Conservation (phyloP, 2,797 vertebrate genomes). For the Parambassis ranga region DNA sequence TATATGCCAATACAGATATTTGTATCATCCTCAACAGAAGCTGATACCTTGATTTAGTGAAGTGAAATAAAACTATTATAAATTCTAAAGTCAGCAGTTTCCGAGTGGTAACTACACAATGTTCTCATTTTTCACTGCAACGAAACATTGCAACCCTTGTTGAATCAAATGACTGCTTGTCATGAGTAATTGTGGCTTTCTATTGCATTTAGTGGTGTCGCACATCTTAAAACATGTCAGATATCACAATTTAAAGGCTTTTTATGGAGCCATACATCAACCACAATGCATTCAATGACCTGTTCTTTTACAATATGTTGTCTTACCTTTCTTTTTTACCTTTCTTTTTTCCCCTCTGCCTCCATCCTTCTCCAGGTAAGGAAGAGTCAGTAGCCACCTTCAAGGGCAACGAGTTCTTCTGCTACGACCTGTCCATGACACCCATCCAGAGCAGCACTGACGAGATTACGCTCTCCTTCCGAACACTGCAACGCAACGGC, state of each 20-base stretch:
- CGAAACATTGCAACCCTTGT: too few relatives aligned
- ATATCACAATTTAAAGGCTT: too few relatives aligned
- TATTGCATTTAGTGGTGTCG: too few relatives aligned
- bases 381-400: constrained; percentile 94
- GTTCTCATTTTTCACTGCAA: too few relatives aligned
- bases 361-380: constrained; percentile 85
- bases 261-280: too few relatives aligned
- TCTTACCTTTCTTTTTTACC: not conserved
- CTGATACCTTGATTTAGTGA: not conserved
- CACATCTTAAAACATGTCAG: too few relatives aligned
- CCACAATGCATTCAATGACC: too few relatives aligned
- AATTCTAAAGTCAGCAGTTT: too few relatives aligned
- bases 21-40: not conserved
- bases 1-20: not conserved
- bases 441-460: constrained; percentile 98
- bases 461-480: constrained; percentile 94
- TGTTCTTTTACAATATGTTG: not conserved
- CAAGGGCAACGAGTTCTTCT: constrained; percentile 95
- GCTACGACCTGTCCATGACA: constrained; percentile 94
- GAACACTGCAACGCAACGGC: constrained; percentile 91
- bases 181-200: too few relatives aligned
- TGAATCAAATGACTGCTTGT: too few relatives aligned
- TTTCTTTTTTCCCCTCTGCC: not conserved
- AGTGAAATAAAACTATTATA: not conserved
- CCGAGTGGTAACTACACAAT: too few relatives aligned